Conservation (phyloP, 1,140 invertebrate species). For the Heliconius congener region DNA sequence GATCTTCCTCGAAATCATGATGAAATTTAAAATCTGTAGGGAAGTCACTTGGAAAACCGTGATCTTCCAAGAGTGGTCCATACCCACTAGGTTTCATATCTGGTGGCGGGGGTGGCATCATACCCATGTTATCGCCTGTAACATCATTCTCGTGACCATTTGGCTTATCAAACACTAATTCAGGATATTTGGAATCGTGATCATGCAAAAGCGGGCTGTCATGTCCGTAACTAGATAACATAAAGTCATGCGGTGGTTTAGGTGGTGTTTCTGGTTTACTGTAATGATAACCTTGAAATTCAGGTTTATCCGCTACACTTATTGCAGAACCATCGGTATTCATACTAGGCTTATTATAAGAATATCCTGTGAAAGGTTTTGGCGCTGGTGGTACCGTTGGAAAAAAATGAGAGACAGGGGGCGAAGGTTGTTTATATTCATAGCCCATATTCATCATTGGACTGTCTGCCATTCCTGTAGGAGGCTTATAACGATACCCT, state of each 20-base stretch:
- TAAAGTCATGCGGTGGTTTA: conserved; percentile 38
- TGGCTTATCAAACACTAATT: conserved; percentile 60
- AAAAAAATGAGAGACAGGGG: conserved; percentile 49
- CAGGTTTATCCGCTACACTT: conserved; percentile 48
- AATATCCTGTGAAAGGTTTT: conserved; percentile 60
- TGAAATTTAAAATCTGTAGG: conserved; percentile 78
- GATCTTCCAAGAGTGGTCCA: conserved; percentile 55
- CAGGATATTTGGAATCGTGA: conserved; percentile 59
- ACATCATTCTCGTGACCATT: conserved; percentile 52
- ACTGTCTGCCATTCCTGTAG: conserved; percentile 34
- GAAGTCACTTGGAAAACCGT: conserved; percentile 73
- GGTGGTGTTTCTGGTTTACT: conserved; percentile 51
- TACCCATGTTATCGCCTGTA: conserved; percentile 54
- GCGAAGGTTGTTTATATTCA: conserved; percentile 59
- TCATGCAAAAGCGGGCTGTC: conserved; percentile 37
- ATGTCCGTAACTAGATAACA: conserved; percentile 27
- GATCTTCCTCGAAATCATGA: conserved; percentile 68
- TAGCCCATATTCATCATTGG: conserved; percentile 53
- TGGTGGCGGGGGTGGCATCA: conserved; percentile 56
- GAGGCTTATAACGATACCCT: conserved; percentile 61
- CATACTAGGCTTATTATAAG: conserved; percentile 63
- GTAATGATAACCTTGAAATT: conserved; percentile 66
- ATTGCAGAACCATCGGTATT: conserved; percentile 42
- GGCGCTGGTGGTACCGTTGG: conserved; percentile 58
- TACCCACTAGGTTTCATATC: conserved; percentile 51